phyloP scores from a whole-genome alignment of 2,888 invertebrate genomes.

The Thera britannica region DNA sequence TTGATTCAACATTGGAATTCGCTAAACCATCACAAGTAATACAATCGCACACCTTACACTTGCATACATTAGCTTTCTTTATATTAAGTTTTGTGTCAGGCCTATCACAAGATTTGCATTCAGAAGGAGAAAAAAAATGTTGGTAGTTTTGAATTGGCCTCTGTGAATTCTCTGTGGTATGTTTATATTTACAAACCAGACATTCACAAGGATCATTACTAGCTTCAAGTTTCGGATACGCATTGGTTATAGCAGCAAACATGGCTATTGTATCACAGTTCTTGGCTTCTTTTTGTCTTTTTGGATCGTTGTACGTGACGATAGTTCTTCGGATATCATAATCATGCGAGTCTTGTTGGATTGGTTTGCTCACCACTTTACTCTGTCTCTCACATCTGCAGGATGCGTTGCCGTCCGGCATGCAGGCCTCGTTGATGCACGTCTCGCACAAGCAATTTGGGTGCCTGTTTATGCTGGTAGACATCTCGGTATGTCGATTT shows the following conservation, averaged over 20 bases:
- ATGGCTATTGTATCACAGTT: conserved; percentile 50
- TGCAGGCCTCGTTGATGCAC: conserved; percentile 56
- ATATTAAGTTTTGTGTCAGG: conserved; percentile 4
- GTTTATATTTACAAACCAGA: conserved; percentile 48
- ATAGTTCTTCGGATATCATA: conserved; percentile 57
- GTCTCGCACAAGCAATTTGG: conserved; percentile 54
- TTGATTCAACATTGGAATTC: conserved; percentile 6
- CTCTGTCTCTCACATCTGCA: conserved; percentile 57
- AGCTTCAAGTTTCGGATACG: conserved; percentile 34
- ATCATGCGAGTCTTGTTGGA: conserved; percentile 52
- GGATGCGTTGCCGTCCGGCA: conserved; percentile 46
- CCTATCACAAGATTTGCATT: conserved; percentile 46
- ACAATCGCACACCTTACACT: conserved; percentile 48
- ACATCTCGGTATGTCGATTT: conserved; percentile 52
- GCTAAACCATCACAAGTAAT: conserved; percentile 41
- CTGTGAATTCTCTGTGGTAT: conserved; percentile 29
- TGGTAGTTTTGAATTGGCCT: conserved; percentile 10
- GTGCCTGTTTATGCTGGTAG: conserved; percentile 54
- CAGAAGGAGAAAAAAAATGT: conserved; percentile 48
- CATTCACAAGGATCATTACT: conserved; percentile 52
- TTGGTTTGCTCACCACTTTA: conserved; percentile 56
- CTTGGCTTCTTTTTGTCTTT: conserved; percentile 16
- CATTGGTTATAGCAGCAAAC: conserved; percentile 48
- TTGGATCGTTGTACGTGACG: conserved; percentile 21
- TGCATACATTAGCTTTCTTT: conserved; percentile 25